A percentile compares a stretch with the other conserved stretches of the same genome.
Evolutionary conservation across 2,797 vertebrate species (phyloP).

Genomic region (Helarctos malayanus): DNA sequence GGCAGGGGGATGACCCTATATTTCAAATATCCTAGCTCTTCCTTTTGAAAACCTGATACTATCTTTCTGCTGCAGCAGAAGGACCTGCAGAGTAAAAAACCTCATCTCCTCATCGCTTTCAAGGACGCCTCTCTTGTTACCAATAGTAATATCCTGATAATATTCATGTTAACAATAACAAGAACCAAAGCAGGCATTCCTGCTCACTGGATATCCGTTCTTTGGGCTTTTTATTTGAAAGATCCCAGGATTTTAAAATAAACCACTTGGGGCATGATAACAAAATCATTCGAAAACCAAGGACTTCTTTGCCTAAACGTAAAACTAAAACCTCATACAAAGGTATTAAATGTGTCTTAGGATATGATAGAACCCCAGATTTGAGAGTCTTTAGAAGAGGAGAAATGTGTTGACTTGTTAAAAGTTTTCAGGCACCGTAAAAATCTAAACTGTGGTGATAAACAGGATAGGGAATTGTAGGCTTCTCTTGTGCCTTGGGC

Average conservation of each 20-base stretch:
- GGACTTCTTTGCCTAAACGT: background rate
- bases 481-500: background rate
- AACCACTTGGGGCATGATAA: background rate
- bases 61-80: background rate
- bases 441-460: background rate
- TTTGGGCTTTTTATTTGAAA: constrained; percentile 24
- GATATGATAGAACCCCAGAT: background rate
- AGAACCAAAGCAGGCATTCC: background rate
- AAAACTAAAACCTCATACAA: constrained; percentile 62
- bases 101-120: background rate
- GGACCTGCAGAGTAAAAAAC: background rate
- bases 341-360: background rate
- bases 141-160: background rate
- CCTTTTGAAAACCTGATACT: constrained; percentile 29
- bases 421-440: background rate
- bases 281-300: constrained; percentile 53
- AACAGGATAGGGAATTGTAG: background rate
- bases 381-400: constrained; percentile 16
- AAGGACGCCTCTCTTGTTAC: background rate
- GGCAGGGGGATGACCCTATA: background rate
- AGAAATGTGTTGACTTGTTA: background rate
- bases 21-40: background rate
- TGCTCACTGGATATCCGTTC: background rate
- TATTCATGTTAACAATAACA: background rate
- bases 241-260: constrained; percentile 61